Evolutionary conservation across 2,888 invertebrate genomes (phyloP), one percentile per base, ranked within the genome.

Genomic region (Apodemia mormo): DNA sequence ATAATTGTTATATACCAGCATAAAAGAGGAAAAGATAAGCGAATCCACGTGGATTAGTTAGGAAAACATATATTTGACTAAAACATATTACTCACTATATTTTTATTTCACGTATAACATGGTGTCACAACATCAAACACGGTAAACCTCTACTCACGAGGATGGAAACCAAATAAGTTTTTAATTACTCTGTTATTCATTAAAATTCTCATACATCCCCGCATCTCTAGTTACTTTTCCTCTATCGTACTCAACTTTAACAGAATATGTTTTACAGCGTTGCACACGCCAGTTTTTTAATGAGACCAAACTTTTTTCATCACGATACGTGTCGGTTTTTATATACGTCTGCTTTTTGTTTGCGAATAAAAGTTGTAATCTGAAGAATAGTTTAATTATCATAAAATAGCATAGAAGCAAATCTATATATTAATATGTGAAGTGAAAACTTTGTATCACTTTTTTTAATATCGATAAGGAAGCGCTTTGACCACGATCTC

Each of bases 241-340:
- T 61, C 33, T 33, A 61, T 33, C 61, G 61, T 4, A 7, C 10
- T 14, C 33, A 61, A 61, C 61, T 61, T 61, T 33, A 14, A 61
- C 61, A 61, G 61, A 58, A 58, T 65, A 54, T 52, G 30, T 52
- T 69, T 65, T 56, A 65, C 54, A 69, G 65, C 65, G 49, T 33
- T 52, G 52, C 65, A 65, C 68, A 65, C 22, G 22, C 22, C 22
- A 30, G 65, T 68, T 68, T 58, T 56, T 61, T 54, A 68, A 65
- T 52, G 40, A 65, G 65, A 65, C 52, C n/a, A 54, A 68, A 68
- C 68, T 68, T 68, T 68, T 68, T 65, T 65, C 65, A 68, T 65
- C 65, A 54, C 29, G 14, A 30, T 58, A 58, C 58, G 58, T 30
- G 58, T 56, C 29, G 56, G 56, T 37, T 56, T 56, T 56, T 56